These are phyloP conservation scores for Tamias sibiricus DNA, from an alignment of 2,113 vertebrate species.

Conservation along the genomic window DNA sequence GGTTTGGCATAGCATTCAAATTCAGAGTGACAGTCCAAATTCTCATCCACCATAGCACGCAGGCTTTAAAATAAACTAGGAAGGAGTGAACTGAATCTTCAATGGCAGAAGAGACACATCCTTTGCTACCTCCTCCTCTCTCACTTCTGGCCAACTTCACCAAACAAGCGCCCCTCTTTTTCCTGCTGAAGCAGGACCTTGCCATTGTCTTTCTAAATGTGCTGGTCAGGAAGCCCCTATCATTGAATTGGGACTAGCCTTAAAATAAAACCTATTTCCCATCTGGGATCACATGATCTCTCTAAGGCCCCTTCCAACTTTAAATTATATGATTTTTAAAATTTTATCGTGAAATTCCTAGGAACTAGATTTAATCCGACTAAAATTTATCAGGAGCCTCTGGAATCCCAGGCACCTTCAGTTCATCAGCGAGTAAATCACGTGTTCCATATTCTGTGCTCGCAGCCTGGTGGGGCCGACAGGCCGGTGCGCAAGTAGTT, in stretches of 20 bases:
- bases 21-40: neutral
- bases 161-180: neutral
- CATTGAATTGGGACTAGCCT: neutral
- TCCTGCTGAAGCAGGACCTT: neutral
- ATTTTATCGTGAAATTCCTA: neutral
- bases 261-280: neutral
- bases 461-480: accelerated
- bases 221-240: neutral
- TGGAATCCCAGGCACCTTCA: neutral
- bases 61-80: neutral
- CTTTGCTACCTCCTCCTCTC: neutral
- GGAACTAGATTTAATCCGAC: neutral
- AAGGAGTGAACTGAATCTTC: neutral
- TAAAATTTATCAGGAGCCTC: neutral
- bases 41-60: accelerated
- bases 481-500: neutral
- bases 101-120: neutral
- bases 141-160: neutral
- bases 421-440: neutral
- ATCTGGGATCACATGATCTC: neutral
- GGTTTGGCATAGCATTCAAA: neutral
- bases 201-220: neutral
- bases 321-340: neutral
- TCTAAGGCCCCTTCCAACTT: neutral
- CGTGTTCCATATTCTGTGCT: neutral